Conservation (phyloP, 23 tunicate species). For the Trididemnum clinides region DNA sequence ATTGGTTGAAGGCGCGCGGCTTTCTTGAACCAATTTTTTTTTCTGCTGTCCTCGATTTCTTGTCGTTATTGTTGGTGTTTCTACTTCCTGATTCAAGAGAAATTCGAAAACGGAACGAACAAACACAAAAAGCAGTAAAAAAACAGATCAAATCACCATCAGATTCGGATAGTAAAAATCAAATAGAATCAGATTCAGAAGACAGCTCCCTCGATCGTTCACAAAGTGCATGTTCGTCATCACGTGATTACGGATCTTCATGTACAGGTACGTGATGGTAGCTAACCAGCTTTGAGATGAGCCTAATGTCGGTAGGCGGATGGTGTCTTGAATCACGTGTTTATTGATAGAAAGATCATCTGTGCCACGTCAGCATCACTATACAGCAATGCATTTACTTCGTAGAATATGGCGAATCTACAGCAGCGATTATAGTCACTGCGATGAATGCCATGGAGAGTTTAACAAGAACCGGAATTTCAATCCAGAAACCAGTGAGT, state of each 20-base stretch:
- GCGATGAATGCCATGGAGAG: conserved; percentile 56
- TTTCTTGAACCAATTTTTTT: conserved; percentile 53
- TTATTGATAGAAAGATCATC: not conserved
- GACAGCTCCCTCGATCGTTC: no score
- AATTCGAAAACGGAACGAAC: not conserved
- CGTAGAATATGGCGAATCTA: conserved; percentile 66
- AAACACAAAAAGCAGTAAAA: not conserved
- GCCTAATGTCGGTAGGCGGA: no score
- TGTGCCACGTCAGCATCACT: no score
- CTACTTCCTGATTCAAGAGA: conserved; percentile 51
- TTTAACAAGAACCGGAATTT: not conserved
- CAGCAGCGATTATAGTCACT: conserved; percentile 59
- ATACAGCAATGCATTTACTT: conserved; percentile 33
- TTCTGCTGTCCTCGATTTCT: not conserved
- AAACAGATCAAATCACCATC: no score
- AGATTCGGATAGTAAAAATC: no score
- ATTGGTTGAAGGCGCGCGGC: conserved; percentile 75
- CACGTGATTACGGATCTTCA: no score
- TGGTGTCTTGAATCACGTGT: no score
- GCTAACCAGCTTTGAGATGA: no score
- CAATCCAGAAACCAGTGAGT: not conserved
- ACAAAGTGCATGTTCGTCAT: no score
- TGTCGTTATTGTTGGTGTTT: conserved; percentile 34
- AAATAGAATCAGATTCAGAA: no score
- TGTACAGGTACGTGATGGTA: no score